Conservation (phyloP, 2,797 vertebrate genomes). For the Alca torda region DNA sequence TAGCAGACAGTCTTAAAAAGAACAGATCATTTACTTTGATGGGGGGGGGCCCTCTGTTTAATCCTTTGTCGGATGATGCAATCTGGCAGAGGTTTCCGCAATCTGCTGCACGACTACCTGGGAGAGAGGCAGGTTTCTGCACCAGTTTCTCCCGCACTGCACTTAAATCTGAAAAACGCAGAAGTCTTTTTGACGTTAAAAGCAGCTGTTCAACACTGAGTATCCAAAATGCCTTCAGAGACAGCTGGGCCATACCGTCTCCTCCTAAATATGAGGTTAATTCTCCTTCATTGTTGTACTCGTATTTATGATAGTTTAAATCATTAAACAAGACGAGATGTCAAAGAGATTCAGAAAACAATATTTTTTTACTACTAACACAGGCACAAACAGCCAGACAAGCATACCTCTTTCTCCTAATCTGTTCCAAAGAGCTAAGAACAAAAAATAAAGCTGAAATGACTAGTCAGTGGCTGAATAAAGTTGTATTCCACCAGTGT, state of each 20-base stretch:
- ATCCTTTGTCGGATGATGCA: not conserved
- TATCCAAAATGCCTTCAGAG: not conserved
- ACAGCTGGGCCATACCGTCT: not conserved
- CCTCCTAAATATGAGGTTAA: not conserved
- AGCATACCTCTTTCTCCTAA: not conserved
- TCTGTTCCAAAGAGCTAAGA: not conserved
- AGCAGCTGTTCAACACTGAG: not conserved
- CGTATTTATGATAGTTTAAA: not conserved
- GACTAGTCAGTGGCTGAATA: not conserved
- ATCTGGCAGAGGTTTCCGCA: not conserved
- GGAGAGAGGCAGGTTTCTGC: not conserved
- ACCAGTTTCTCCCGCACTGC: not conserved
- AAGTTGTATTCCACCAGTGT: not conserved
- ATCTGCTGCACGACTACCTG: not conserved
- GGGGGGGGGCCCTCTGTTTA: not conserved
- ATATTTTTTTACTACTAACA: not conserved
- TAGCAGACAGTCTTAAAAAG: not conserved
- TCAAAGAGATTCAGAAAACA: not conserved
- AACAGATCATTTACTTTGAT: not conserved
- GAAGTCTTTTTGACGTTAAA: not conserved
- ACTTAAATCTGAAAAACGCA: not conserved
- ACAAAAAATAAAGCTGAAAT: constrained; percentile 7
- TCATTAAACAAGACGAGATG: not conserved
- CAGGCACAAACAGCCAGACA: not conserved
- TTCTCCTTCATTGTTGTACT: not conserved